Evolutionary conservation across 64 coral and sea anemone species (phyloP).

Genomic region (Montipora cactus): DNA sequence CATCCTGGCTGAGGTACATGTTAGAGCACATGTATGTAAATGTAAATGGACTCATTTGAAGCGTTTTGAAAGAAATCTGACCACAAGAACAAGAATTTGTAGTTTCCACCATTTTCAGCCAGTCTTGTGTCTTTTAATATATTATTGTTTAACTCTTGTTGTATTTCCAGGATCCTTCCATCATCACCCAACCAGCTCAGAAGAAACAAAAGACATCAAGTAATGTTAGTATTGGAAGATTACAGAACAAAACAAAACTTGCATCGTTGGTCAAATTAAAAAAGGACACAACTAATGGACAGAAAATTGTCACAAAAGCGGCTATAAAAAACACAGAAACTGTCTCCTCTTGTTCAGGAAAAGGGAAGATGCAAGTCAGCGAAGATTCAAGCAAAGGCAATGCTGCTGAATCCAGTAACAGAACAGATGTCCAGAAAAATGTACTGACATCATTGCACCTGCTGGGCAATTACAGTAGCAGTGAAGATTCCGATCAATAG

Average conservation of each 20-base stretch:
- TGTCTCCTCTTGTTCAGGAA: not conserved
- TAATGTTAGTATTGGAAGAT: conserved; percentile 67
- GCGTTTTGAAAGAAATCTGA: too few species aligned
- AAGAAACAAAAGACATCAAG: conserved; percentile 62
- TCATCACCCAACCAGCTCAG: conserved; percentile 32
- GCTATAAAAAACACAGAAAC: not conserved
- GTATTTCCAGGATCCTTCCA: not conserved
- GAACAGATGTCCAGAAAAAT: conserved; percentile 6
- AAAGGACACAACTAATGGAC: conserved; percentile 51
- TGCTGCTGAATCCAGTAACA: conserved; percentile 2
- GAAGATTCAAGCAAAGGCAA: not conserved
- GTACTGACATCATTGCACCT: conserved; percentile 46
- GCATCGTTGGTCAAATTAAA: conserved; percentile 76
- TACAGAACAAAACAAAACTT: conserved; percentile 58
- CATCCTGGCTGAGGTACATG: conserved; percentile 87
- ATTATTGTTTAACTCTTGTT: not conserved
- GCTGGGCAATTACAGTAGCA: conserved; percentile 84
- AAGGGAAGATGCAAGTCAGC: not conserved
- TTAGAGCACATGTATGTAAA: not conserved
- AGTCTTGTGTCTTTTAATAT: too few species aligned
- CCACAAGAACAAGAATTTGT: too few species aligned
- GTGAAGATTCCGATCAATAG: conserved; percentile 80
- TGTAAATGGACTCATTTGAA: too few species aligned
- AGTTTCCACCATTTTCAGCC: too few species aligned
- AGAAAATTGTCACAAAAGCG: not conserved